Base-by-base conservation (phyloP, 2,113 vertebrate species). In the Cyanocitta stelleri region DNA sequence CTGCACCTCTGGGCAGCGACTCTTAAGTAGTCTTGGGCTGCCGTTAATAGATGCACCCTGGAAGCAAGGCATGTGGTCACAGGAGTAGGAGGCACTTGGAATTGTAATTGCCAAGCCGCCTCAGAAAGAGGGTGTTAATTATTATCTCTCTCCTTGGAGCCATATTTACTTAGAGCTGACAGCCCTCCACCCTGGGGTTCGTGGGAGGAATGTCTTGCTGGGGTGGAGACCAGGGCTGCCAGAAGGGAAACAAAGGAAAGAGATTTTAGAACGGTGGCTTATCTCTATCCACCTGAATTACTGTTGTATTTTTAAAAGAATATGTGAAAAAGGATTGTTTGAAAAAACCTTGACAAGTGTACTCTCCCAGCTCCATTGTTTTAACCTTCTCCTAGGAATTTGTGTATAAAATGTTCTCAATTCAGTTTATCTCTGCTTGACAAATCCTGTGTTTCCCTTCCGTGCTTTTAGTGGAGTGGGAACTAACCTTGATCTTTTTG, bases 401-500 rank as follows among this genome's bases (percentile, higher is more conserved):
- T 93, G 67, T 94, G 35, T 93, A 80, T 95, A 71, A 72, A 93
- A 83, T 46, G 48, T 94, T 95, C 90, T 74, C 37, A 44, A 15
- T 94, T 71, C 71, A 46, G 84, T 94, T 96, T 91, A 78, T 82
- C 54, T 94, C 78, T 52, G 43, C 75, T 86, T 77, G 87, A 87
- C 91, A 96, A 90, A 83, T 85, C 63, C 81, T 80, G 67, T 14
- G 2, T 80, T 94, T 95, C 85, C 90, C 59, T 91, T 92, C 77
- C 1, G 2, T 82, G 44, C 66, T 87, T 87, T 76, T 46, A 86
- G 87, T 5, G 3, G 62, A 73, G 51, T 35, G 72, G 85, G 79
- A 87, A 62, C 75, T 95, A 97, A 88, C 75, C 87, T 93, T 91
- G 62, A 88, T 91, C 75, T 93, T 94, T 93, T 41, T 77, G 78